These are phyloP conservation scores for Cydia fagiglandana DNA, from an alignment of 1,140 invertebrate genomes.

Conservation along the genomic window DNA sequence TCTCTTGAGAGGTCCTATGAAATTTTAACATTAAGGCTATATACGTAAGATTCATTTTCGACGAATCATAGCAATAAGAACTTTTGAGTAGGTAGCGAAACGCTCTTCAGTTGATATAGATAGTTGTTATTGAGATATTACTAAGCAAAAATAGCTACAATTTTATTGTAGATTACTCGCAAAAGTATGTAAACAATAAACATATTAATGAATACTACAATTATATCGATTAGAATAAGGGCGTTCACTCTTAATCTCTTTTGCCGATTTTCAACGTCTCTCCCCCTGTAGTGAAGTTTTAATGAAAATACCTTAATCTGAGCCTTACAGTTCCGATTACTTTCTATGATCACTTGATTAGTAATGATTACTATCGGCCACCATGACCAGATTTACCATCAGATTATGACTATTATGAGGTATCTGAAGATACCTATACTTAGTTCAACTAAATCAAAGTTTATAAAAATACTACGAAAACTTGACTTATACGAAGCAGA, in stretches of 20 bases:
- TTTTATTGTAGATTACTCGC: background rate
- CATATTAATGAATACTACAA: background rate
- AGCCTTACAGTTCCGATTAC: no score
- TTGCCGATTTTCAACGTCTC: no score
- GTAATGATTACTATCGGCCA: no score
- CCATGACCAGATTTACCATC: no score
- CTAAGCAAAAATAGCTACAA: background rate
- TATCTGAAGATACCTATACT: no score
- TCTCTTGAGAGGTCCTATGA: background rate
- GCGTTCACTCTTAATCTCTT: no score
- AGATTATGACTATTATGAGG: no score
- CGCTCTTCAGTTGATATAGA: background rate
- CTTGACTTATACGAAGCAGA: constrained; percentile 22
- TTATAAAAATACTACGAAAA: background rate
- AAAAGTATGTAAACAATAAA: background rate
- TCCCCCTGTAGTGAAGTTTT: no score
- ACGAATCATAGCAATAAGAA: background rate
- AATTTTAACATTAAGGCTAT: background rate
- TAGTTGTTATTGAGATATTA: background rate
- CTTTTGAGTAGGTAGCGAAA: background rate
- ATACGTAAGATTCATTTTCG: background rate
- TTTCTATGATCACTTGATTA: no score
- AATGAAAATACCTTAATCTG: no score
- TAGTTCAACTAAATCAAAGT: background rate
- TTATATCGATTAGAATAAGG: no score